These are phyloP conservation scores for Paracanthobrama guichenoti DNA, from an alignment of 2,113 vertebrate species.

Conservation along the genomic window DNA sequence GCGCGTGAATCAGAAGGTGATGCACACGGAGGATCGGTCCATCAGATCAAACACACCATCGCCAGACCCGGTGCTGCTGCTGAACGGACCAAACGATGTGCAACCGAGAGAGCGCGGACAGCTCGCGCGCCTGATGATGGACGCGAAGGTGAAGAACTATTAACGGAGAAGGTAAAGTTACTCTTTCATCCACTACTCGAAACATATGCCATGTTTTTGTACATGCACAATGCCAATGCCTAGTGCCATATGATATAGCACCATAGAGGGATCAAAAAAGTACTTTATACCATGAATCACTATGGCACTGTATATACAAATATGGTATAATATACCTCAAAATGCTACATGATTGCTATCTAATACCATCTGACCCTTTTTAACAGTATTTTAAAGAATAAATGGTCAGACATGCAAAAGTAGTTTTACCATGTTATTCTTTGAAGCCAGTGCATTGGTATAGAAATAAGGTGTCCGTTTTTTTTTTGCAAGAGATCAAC, in stretches of 20 bases:
- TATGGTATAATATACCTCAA: not conserved
- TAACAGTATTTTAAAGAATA: not conserved
- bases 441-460: not conserved
- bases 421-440: not conserved
- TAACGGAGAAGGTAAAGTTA: conserved; percentile 52
- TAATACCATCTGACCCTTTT: not conserved
- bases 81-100: not conserved
- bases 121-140: conserved; percentile 33
- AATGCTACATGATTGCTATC: not conserved
- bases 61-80: not conserved
- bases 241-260: not conserved
- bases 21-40: conserved; percentile 24
- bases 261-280: not conserved
- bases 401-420: not conserved
- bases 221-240: not conserved
- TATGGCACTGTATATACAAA: not conserved
- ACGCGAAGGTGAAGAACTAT: conserved; percentile 39
- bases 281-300: not conserved
- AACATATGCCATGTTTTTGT: not conserved
- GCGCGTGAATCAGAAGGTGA: conserved; percentile 36
- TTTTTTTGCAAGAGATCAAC: not conserved
- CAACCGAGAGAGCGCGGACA: not conserved
- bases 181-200: not conserved
- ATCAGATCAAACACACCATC: conserved; percentile 31
- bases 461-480: not conserved